phyloP scores from a whole-genome alignment of 2,888 invertebrate genomes.

The Andricus curvator region DNA sequence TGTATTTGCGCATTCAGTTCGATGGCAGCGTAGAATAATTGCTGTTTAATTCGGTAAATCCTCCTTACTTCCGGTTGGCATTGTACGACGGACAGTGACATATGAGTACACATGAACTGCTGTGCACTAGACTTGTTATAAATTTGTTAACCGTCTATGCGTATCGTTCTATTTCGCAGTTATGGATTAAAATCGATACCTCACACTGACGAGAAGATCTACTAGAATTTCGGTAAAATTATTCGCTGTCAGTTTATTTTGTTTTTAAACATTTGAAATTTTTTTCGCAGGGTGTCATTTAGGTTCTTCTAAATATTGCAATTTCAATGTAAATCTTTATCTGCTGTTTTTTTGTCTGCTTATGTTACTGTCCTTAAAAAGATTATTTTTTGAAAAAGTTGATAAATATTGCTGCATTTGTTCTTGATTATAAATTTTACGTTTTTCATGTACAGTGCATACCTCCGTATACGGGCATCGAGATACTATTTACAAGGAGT shows the following conservation, averaged over 20 bases:
- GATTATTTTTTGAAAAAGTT: too few relatives aligned
- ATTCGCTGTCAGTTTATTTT: not conserved
- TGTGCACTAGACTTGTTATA: slow-evolving; percentile 2
- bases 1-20: slow-evolving; percentile 35
- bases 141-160: not conserved
- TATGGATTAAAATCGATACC: not conserved
- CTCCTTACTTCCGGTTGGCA: slow-evolving; percentile 22
- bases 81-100: slow-evolving; percentile 12
- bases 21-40: slow-evolving; percentile 51
- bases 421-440: too few relatives aligned
- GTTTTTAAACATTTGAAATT: not conserved
- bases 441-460: too few relatives aligned
- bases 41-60: slow-evolving; percentile 53
- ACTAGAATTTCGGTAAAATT: not conserved
- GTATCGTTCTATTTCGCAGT: not conserved
- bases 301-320: too few relatives aligned
- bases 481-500: too few relatives aligned
- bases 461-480: too few relatives aligned
- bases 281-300: too few relatives aligned
- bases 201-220: not conserved
- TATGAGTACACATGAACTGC: slow-evolving; percentile 5
- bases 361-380: too few relatives aligned
- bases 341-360: too few relatives aligned
- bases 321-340: too few relatives aligned
- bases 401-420: too few relatives aligned